Evolutionary conservation across 2,888 invertebrate genomes (phyloP), one percentile per base, ranked within the genome.

Genomic region (Drosophila multiciliata): DNA sequence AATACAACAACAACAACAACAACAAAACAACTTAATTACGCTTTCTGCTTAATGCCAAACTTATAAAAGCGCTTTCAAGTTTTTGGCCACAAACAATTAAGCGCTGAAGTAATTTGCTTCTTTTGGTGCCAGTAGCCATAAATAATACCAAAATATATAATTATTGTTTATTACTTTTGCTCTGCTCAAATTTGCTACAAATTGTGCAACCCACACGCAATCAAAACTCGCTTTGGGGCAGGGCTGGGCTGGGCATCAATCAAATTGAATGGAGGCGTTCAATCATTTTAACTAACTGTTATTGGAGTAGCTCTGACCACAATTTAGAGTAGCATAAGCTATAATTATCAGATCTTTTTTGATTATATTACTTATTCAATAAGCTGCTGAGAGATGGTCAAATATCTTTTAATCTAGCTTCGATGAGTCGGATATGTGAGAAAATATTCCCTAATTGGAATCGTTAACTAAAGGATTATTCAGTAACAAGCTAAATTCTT

Each of bases 191-290:
- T 70, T 60, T 65, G 73, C 65, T 73, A 80, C 80, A 79, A 79
- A 79, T 83, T 82, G 66, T 82, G 84, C 84, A 87, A 82, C 87
- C 87, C 78, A 87, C 87, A 74, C 84, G 66, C 65, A 73, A 66
- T 80, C 71, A 66, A 63, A 48, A 57, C 52, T 62, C 64, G 58
- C 53, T 74, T 73, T 70, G 38, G 53, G 72, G 70, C 8, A 15
- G 45, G 45, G 23, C 45, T 20, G 45, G 45, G 78, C 50, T 61
- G 60, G 79, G 79, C 67, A 71, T 49, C 38, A 59, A 52, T 61
- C 49, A 63, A 48, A 26, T 42, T 53, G 9, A 42, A 53, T 73
- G 77, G 53, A 60, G 74, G 75, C 69, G 75, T 60, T 66, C 50
- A 12, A 9, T 17, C 35, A 52, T 48, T 58, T 66, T 23, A 23